phyloP scores from a whole-genome alignment of 35 echinoderm and acorn worm genomes.

The Nesometra sesokonis region DNA sequence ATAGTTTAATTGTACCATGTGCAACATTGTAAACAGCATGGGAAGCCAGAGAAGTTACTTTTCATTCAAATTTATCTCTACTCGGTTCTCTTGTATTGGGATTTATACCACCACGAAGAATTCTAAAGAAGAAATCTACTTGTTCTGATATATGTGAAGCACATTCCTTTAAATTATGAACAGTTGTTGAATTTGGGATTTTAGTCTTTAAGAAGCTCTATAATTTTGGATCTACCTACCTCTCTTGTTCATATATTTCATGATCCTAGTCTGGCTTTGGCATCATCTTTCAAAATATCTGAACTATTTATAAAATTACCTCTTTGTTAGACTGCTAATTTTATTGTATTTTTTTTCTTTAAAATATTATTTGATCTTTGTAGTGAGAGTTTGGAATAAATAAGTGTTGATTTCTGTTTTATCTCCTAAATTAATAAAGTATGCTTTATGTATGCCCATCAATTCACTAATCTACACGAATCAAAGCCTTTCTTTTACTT shows the following conservation, averaged over 20 bases:
- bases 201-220: conserved; percentile 43
- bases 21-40: conserved; percentile 53
- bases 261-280: conserved; percentile 31
- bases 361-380: conserved; percentile 44
- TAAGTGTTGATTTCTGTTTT: conserved; percentile 8
- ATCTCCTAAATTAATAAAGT: conserved; percentile 12
- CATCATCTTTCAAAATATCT: conserved; percentile 28
- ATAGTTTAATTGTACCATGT: conserved; percentile 51
- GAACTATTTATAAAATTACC: conserved; percentile 53
- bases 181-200: conserved; percentile 46
- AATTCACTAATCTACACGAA: conserved; percentile 7
- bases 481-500: conserved; percentile 17
- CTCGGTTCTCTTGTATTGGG: conserved; percentile 10
- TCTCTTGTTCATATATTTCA: conserved; percentile 24
- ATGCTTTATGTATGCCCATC: conserved; percentile 18
- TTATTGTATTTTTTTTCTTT: conserved; percentile 21
- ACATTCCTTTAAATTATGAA: conserved; percentile 61
- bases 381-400: conserved; percentile 25
- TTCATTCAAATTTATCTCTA: conserved; percentile 40
- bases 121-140: conserved; percentile 59
- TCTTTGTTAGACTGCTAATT: conserved; percentile 26
- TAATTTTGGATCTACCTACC: conserved; percentile 38
- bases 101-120: conserved; percentile 37
- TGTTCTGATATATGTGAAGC: conserved; percentile 44
- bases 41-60: conserved; percentile 55